Percentiles rank a stretch among this genome's conserved stretches.
Conservation (phyloP, 2,113 vertebrate genomes). For the Sylvilagus bachmani region DNA sequence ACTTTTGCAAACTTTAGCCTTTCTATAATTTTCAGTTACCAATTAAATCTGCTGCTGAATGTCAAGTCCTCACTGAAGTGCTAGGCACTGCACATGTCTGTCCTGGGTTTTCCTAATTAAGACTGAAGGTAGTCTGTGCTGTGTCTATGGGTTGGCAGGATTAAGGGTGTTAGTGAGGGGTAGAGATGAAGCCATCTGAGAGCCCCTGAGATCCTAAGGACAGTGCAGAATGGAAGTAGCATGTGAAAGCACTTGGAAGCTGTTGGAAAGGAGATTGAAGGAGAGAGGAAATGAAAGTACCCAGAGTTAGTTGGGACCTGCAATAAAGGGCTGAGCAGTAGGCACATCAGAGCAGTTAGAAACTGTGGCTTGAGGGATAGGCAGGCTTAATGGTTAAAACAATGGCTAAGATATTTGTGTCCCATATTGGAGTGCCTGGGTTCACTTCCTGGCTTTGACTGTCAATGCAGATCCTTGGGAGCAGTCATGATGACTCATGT, state of each 20-base stretch:
- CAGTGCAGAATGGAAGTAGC: not conserved
- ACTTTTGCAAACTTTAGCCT: not conserved
- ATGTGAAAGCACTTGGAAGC: not conserved
- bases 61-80: not conserved
- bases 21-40: not conserved
- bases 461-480: no score
- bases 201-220: not conserved
- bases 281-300: not conserved
- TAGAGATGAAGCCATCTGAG: not conserved
- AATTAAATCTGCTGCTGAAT: constrained; percentile 13
- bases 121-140: not conserved
- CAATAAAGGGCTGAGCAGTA: not conserved
- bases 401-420: no score
- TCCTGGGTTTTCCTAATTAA: not conserved
- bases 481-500: no score
- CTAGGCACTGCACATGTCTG: not conserved
- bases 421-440: no score
- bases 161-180: not conserved
- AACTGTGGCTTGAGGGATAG: not conserved
- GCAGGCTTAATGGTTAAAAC: no score
- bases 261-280: not conserved
- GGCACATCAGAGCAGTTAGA: not conserved
- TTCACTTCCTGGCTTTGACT: no score
- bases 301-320: not conserved
- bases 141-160: not conserved